Conservation (phyloP, 2,797 vertebrate species). For the Micropoecilia bifurca region DNA sequence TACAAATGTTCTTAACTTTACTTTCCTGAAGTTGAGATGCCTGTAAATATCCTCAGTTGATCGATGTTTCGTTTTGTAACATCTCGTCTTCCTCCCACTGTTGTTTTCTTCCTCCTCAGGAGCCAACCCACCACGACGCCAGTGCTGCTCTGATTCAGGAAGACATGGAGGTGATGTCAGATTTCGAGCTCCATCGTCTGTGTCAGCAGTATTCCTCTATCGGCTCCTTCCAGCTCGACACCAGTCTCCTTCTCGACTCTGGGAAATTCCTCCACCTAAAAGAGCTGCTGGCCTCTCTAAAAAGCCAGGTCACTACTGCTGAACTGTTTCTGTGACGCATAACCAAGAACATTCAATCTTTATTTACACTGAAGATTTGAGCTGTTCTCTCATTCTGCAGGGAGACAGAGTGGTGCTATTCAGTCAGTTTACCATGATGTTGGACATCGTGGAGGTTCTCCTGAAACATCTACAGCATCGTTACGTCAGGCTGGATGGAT, state of each 20-base stretch:
- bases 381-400: constrained; percentile 65
- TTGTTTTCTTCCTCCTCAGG: constrained; percentile 74
- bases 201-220: constrained; percentile 90
- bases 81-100: too few species aligned
- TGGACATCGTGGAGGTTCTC: constrained; percentile 95
- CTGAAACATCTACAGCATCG: constrained; percentile 88
- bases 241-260: constrained; percentile 88
- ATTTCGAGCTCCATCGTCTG: constrained; percentile 94
- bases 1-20: background rate
- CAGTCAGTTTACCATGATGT: constrained; percentile 98
- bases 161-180: constrained; percentile 98
- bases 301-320: constrained; percentile 82
- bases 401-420: constrained; percentile 94
- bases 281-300: constrained; percentile 84
- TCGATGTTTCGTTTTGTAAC: background rate
- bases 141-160: constrained; percentile 92
- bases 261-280: constrained; percentile 91
- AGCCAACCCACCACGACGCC: constrained; percentile 92
- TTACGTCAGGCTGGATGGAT: constrained; percentile 92
- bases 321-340: background rate
- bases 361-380: background rate
- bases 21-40: background rate
- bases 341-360: background rate
- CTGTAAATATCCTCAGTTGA: background rate
- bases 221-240: constrained; percentile 86